Evolutionary conservation across 2,888 invertebrate genomes (phyloP).

Genomic region (Prostheceraeus crozeri): DNA sequence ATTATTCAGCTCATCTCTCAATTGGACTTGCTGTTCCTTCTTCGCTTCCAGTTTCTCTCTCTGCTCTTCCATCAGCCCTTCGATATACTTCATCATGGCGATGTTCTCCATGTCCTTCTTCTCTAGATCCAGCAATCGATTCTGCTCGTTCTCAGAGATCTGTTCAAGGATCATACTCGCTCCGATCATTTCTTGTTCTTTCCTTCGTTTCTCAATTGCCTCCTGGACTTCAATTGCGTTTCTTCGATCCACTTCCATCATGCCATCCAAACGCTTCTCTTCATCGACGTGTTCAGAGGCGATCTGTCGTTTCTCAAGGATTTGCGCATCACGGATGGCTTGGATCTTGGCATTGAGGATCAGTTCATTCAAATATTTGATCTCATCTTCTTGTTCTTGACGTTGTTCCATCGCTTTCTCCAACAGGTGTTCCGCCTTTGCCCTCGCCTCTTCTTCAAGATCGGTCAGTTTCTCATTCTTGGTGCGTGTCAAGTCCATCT

Average conservation of each 20-base stretch:
- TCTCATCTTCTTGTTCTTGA: constrained; percentile 57
- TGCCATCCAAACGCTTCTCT: constrained; percentile 53
- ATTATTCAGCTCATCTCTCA: constrained; percentile 50
- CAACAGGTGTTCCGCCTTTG: constrained; percentile 53
- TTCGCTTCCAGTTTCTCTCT: constrained; percentile 47
- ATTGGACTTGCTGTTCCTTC: constrained; percentile 46
- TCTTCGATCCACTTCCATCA: constrained; percentile 57
- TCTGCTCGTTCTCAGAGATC: constrained; percentile 55
- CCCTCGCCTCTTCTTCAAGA: constrained; percentile 54
- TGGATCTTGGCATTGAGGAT: constrained; percentile 57
- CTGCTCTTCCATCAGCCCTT: constrained; percentile 55
- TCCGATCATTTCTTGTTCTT: constrained; percentile 48
- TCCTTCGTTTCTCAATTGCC: constrained; percentile 52
- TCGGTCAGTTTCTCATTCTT: constrained; percentile 54
- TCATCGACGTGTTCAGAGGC: constrained; percentile 51
- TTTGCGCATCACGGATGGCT: constrained; percentile 57
- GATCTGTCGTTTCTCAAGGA: constrained; percentile 54
- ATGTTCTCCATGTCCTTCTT: constrained; percentile 56
- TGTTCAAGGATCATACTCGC: constrained; percentile 55
- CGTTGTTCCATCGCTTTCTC: constrained; percentile 53
- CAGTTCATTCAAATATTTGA: constrained; percentile 56
- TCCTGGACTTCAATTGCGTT: constrained; percentile 54
- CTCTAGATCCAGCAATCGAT: constrained; percentile 51
- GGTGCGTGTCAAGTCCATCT: constrained; percentile 49
- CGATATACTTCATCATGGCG: constrained; percentile 54